A percentile compares a stretch with the other conserved stretches of the same genome.
Evolutionary conservation across 2,113 vertebrate species (phyloP).

Genomic region (Scomber colias): DNA sequence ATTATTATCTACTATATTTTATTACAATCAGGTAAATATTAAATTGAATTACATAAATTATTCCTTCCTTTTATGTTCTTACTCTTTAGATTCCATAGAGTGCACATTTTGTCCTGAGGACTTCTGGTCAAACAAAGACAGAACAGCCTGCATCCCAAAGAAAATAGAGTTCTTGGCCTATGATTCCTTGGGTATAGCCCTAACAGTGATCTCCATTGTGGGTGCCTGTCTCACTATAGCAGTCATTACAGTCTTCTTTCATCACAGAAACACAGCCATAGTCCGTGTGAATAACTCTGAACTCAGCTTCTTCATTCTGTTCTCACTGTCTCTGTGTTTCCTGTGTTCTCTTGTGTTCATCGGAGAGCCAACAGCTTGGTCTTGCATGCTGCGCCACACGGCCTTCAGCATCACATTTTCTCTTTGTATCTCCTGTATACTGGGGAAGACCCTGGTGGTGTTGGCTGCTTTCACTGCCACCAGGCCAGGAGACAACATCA

Average conservation of each 20-base stretch:
- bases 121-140: conserved; percentile 22
- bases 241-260: conserved; percentile 77
- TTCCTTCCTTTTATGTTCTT: not conserved
- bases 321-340: conserved; percentile 71
- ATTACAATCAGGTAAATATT: not conserved
- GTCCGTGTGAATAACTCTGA: conserved; percentile 79
- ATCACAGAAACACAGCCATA: conserved; percentile 32
- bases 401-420: conserved; percentile 72
- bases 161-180: too few species aligned
- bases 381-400: conserved; percentile 78
- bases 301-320: conserved; percentile 62
- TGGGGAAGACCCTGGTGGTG: conserved; percentile 63
- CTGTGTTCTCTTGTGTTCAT: conserved; percentile 81
- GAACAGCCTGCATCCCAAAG: conserved; percentile 43
- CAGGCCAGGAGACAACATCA: conserved; percentile 50
- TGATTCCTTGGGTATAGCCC: conserved; percentile 9
- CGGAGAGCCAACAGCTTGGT: conserved; percentile 75
- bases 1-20: not conserved
- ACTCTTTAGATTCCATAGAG: conserved; percentile 68
- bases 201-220: conserved; percentile 68
- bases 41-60: not conserved
- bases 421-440: conserved; percentile 67
- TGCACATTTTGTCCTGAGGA: conserved; percentile 56
- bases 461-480: conserved; percentile 59
- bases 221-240: conserved; percentile 57